Evolutionary conservation across 2,113 vertebrate genomes (phyloP).

Genomic region (Scartelaos histophorus): DNA sequence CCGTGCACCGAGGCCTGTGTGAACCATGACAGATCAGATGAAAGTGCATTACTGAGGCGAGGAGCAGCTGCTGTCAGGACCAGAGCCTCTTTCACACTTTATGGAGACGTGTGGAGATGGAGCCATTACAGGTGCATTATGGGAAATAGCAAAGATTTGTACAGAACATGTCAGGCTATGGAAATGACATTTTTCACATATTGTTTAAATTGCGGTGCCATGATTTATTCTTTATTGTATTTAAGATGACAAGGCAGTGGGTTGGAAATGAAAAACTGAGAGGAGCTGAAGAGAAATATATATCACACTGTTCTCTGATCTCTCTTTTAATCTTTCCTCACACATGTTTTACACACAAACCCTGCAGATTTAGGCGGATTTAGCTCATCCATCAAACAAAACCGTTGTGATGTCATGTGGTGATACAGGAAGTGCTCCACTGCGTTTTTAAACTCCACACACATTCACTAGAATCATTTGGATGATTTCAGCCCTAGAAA

Average conservation of each 20-base stretch:
- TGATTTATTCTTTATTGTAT: background rate
- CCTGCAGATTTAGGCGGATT: no score
- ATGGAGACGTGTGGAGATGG: background rate
- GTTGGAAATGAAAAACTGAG: background rate
- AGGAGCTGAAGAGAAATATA: background rate
- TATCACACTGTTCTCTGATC: no score
- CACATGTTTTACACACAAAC: no score
- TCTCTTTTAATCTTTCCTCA: no score
- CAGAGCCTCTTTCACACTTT: slow-evolving; percentile 8
- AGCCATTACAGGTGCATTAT: background rate
- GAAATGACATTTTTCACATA: background rate
- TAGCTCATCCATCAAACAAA: no score
- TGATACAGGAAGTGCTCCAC: no score
- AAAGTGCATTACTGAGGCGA: slow-evolving; percentile 19
- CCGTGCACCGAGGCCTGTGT: background rate
- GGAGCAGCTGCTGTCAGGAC: slow-evolving; percentile 17
- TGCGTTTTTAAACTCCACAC: no score
- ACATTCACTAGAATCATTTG: no score
- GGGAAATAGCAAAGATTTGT: background rate
- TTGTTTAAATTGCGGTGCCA: background rate
- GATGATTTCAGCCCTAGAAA: no score
- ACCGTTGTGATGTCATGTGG: no score
- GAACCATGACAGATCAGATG: slow-evolving; percentile 26
- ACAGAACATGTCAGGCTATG: background rate
- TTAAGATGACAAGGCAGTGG: background rate